Evolutionary conservation across 2,888 invertebrate species (phyloP).

Genomic region (Pomacea canaliculata): DNA sequence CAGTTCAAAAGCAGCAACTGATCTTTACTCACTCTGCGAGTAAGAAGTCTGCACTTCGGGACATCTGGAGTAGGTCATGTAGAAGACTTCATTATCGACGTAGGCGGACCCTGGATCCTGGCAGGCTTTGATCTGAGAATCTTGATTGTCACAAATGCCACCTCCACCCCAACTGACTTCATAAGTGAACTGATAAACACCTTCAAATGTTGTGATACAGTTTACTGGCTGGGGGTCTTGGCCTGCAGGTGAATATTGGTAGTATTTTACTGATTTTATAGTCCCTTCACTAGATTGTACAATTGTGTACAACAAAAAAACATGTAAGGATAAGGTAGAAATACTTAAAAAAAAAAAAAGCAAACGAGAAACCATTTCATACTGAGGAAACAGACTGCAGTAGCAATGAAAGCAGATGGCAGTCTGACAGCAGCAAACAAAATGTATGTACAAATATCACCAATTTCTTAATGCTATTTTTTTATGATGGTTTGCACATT

Average conservation of each 20-base stretch:
- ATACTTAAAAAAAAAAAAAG: too few relatives aligned
- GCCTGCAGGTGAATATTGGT: slow-evolving; percentile 40
- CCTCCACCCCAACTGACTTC: slow-evolving; percentile 64
- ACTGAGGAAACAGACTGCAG: too few relatives aligned
- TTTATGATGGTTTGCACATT: too few relatives aligned
- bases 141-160: slow-evolving; percentile 81
- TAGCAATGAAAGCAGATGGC: too few relatives aligned
- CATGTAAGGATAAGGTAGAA: too few relatives aligned
- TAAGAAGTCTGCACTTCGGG: slow-evolving; percentile 55
- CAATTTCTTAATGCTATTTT: too few relatives aligned
- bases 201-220: slow-evolving; percentile 69
- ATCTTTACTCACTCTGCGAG: slow-evolving; percentile 50
- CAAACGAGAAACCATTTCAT: too few relatives aligned
- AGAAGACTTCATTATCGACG: slow-evolving; percentile 96
- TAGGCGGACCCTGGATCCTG: slow-evolving; percentile 97
- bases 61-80: slow-evolving; percentile 92
- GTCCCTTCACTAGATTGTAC: too few relatives aligned
- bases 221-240: slow-evolving; percentile 55
- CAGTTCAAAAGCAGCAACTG: too few relatives aligned
- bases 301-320: too few relatives aligned
- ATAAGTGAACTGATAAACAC: slow-evolving; percentile 67
- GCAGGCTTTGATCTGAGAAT: slow-evolving; percentile 91
- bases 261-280: not conserved
- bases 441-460: too few relatives aligned
- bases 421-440: too few relatives aligned